Evolutionary conservation across 2,888 invertebrate species (phyloP), one percentile per base, ranked within the genome.

Genomic region (Gastrophysa polygoni): DNA sequence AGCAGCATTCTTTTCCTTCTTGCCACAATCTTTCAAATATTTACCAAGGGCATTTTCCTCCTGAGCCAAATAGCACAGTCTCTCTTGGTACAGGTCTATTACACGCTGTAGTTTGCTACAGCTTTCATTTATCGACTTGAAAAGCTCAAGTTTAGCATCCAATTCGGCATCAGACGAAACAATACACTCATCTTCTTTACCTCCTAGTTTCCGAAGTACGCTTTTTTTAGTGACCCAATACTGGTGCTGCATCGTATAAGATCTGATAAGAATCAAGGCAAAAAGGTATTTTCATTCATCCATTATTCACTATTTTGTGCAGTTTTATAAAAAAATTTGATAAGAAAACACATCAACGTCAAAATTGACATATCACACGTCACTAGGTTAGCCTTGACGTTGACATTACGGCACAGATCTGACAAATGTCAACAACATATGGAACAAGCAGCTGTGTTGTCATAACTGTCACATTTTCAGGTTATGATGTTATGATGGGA

Each of bases 141-240:
- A 95, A 68, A 96, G 83, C 82, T 96, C 96, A 69, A 98, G 85
- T 85, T 99, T 99, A 3, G 98, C 92, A 83, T 99, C 99, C 28
- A 99, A 85, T 78, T 97, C 95, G 0, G 96, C 92, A 83, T 99
- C 99, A 0, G 97, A 97, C 11, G 98, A 91, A 20, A 97, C 91
- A 69, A 99, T 90, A 83, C 95, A 95, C 71, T 96, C 96, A 80
- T 99, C 99, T 83, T 99, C 98, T 84, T 98, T 98, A 73, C 93
- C 92, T 29, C 97, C 97, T 52, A 98, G 84, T 83, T 95, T 97
- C 76, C 94, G 87, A 70, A 95, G 88, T 48, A 98, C 91, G 61
- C 93, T 91, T 82, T 98, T 98, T 80, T 98, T 98, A 6, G 98
- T 98, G 59, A 98, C 92, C 98, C 98, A 99, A 82, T 95, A 98